These are phyloP conservation scores for Anarrhichthys ocellatus DNA, from an alignment of 2,113 vertebrate species.

Conservation along the genomic window DNA sequence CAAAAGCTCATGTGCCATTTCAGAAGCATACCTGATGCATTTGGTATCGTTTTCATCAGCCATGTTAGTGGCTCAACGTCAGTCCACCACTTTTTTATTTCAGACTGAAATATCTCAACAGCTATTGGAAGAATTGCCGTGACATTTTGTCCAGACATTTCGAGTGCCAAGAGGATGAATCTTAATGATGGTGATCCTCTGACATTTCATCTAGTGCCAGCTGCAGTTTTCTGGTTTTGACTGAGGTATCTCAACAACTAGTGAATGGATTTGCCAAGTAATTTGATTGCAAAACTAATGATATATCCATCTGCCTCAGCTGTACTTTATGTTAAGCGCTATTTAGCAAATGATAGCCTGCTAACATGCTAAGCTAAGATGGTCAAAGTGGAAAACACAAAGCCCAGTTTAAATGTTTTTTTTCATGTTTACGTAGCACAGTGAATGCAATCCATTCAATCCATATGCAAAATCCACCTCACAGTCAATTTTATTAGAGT, in stretches of 20 bases:
- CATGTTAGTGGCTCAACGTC: neutral
- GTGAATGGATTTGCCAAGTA: neutral
- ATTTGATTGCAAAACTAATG: neutral
- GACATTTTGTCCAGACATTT: neutral
- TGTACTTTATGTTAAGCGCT: neutral
- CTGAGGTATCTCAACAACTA: slow-evolving; percentile 3
- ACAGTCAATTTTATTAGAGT: neutral
- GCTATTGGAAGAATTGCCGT: neutral
- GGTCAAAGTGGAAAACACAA: neutral
- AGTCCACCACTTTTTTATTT: neutral
- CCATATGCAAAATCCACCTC: neutral
- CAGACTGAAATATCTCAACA: slow-evolving; percentile 6
- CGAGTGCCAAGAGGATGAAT: neutral
- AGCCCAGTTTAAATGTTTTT: neutral
- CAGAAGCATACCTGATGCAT: neutral
- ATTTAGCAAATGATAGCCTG: neutral
- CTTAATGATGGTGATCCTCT: neutral
- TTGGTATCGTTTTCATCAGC: neutral
- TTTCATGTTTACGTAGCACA: neutral
- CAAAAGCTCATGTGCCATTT: slow-evolving; percentile 2
- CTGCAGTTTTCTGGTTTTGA: neutral
- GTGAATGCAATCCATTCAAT: neutral
- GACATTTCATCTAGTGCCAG: neutral
- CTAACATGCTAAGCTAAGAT: neutral
- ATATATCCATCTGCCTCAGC: neutral